Percentiles rank a stretch among this genome's conserved stretches.
These are phyloP conservation scores for Oedothorax gibbosus DNA, from an alignment of 1,140 invertebrate species.

Conservation along the genomic window DNA sequence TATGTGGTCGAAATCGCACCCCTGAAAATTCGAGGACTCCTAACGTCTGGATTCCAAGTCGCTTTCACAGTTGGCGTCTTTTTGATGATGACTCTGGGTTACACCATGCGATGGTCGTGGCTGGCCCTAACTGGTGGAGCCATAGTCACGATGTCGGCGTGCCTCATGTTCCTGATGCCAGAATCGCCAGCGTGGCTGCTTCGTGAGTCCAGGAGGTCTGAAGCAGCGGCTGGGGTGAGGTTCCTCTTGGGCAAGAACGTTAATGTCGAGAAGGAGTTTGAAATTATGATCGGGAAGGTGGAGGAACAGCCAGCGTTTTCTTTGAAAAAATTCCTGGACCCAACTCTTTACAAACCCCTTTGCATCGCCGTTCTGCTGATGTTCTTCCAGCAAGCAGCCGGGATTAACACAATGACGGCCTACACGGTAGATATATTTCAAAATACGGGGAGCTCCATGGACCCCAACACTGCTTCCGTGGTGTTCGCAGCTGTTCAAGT, in stretches of 20 bases:
- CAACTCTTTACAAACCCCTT: slow-evolving; percentile 78
- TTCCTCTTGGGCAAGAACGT: slow-evolving; percentile 40
- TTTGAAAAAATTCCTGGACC: slow-evolving; percentile 75
- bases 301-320: slow-evolving; percentile 60
- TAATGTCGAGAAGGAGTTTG: slow-evolving; percentile 6
- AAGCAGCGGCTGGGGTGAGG: slow-evolving; percentile 15
- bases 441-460: slow-evolving; percentile 75
- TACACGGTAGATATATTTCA: slow-evolving; percentile 88
- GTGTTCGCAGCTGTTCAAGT: slow-evolving; percentile 92
- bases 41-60: slow-evolving; percentile 84
- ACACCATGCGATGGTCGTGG: slow-evolving; percentile 7
- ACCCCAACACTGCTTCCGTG: slow-evolving; percentile 76
- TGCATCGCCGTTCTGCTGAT: slow-evolving; percentile 86
- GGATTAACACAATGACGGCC: slow-evolving; percentile 93
- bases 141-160: not conserved
- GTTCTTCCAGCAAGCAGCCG: slow-evolving; percentile 93
- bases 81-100: slow-evolving; percentile 68
- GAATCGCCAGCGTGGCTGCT: slow-evolving; percentile 49
- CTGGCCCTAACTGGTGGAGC: not conserved
- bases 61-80: slow-evolving; percentile 83
- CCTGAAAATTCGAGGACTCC: slow-evolving; percentile 81
- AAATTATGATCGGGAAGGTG: slow-evolving; percentile 10
- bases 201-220: not conserved
- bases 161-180: slow-evolving; percentile 25
- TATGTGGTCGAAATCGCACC: slow-evolving; percentile 92